A percentile compares a stretch with the other conserved stretches of the same genome.
Evolutionary conservation across 1,140 invertebrate genomes (phyloP).

Genomic region (Zeugodacus cucurbitae): DNA sequence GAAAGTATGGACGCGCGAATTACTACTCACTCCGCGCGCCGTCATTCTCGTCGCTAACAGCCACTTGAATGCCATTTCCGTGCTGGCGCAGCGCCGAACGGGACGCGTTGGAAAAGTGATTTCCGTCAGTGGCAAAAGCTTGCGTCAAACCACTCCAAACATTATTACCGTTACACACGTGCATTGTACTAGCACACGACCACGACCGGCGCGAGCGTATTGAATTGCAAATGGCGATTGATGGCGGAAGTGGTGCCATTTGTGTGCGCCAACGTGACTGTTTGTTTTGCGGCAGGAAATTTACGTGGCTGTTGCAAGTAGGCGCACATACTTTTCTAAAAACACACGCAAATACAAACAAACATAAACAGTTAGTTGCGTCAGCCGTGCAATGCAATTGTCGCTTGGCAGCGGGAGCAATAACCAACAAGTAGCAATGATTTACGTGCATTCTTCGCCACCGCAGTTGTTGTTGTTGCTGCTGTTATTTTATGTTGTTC

Average conservation of each 20-base stretch:
- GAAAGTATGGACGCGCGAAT: neutral
- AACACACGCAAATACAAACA: neutral
- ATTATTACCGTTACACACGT: conserved; percentile 17
- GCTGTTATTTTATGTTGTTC: too few species aligned
- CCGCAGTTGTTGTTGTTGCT: neutral
- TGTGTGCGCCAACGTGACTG: conserved; percentile 1
- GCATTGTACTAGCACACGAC: neutral
- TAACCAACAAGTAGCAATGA: neutral
- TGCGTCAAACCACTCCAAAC: conserved; percentile 33
- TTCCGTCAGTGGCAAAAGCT: conserved; percentile 23
- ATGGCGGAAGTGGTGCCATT: conserved; percentile 39
- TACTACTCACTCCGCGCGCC: neutral
- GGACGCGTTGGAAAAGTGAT: conserved; percentile 36
- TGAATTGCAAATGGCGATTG: conserved; percentile 43
- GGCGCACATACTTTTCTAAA: neutral
- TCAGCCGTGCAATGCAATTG: neutral
- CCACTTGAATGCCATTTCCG: conserved; percentile 31
- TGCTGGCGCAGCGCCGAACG: neutral
- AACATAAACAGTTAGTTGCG: neutral
- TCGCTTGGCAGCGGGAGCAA: neutral
- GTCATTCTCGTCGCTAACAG: neutral
- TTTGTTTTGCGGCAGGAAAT: conserved; percentile 41
- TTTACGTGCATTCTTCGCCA: neutral
- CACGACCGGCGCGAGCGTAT: neutral
- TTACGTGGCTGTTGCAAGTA: conserved; percentile 23